Conservation (phyloP, 2,888 invertebrate genomes). For the Junonia oenone region DNA sequence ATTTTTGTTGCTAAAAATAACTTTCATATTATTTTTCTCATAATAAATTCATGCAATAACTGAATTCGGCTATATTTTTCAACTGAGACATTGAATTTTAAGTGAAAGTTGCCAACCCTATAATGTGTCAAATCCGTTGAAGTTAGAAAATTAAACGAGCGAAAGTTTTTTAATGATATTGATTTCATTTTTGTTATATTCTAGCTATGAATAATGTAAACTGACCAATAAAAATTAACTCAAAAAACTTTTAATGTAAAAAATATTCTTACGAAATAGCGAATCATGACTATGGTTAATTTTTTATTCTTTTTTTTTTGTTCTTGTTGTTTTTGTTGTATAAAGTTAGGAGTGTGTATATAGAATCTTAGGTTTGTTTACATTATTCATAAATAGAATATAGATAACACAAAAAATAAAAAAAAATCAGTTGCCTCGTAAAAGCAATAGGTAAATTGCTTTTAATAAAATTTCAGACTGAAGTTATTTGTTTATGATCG, state of each 20-base stretch:
- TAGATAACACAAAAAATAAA: background rate
- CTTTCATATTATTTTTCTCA: background rate
- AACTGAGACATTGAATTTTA: background rate
- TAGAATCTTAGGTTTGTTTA: too few species aligned
- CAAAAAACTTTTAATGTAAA: background rate
- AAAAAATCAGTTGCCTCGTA: background rate
- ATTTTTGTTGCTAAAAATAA: conserved; percentile 18
- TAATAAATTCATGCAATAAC: background rate
- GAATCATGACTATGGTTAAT: too few species aligned
- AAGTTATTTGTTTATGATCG: conserved; percentile 2
- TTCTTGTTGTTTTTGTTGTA: too few species aligned
- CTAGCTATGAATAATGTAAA: background rate
- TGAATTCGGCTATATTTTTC: background rate
- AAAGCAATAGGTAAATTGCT: conserved; percentile 5
- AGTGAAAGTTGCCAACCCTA: conserved; percentile 22
- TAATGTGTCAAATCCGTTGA: conserved; percentile 23
- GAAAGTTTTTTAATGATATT: background rate
- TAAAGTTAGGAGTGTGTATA: too few species aligned
- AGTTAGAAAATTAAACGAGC: background rate
- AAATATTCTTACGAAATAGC: background rate
- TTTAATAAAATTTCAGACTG: conserved; percentile 22
- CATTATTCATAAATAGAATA: background rate
- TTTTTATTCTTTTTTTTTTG: too few species aligned
- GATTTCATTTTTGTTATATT: background rate
- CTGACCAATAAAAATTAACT: background rate